phyloP scores from a whole-genome alignment of 2,888 invertebrate genomes.

The Macrophya annulata region DNA sequence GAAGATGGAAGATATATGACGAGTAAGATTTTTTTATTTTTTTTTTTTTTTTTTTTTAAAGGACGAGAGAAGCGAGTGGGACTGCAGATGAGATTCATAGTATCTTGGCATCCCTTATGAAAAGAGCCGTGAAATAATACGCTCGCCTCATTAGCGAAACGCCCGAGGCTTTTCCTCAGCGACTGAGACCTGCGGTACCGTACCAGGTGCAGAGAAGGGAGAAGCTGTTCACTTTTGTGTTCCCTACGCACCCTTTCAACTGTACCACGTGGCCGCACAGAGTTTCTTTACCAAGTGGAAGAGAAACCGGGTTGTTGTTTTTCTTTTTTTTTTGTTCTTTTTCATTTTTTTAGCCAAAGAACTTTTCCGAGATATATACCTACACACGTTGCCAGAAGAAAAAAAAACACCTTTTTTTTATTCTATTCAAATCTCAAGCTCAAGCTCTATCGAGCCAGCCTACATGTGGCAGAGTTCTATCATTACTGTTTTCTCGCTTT shows the following conservation, averaged over 20 bases:
- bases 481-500: neutral
- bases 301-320: neutral
- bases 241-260: conserved; percentile 46
- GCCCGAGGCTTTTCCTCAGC: conserved; percentile 45
- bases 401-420: neutral
- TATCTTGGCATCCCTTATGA: conserved; percentile 37
- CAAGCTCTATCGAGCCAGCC: conserved; percentile 3
- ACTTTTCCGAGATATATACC: neutral
- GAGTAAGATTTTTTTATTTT: neutral
- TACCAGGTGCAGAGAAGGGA: neutral
- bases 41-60: too few species aligned
- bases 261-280: conserved; percentile 17
- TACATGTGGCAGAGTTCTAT: neutral
- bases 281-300: conserved; percentile 39
- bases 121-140: conserved; percentile 57
- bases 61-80: neutral
- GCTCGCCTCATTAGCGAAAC: conserved; percentile 58
- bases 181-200: conserved; percentile 14
- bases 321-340: neutral
- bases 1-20: neutral
- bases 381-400: neutral
- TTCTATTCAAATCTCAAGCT: neutral
- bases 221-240: conserved; percentile 55
- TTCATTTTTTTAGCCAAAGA: conserved; percentile 10
- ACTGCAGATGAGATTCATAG: conserved; percentile 32